A percentile compares a stretch with the other conserved stretches of the same genome.
These are phyloP conservation scores for Drosophila willistoni DNA, from an alignment of 1,140 invertebrate species.

Conservation along the genomic window DNA sequence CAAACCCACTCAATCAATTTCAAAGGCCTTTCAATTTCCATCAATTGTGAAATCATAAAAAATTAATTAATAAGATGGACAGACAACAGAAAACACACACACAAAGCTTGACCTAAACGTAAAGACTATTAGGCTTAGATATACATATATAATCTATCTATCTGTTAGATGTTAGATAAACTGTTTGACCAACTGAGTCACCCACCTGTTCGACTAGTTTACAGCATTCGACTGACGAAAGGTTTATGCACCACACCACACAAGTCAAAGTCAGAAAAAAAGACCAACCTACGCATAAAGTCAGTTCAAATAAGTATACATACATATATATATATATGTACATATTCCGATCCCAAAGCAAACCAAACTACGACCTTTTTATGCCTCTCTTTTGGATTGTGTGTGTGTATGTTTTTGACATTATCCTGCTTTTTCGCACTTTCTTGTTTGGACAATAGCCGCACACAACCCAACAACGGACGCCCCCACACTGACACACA, in stretches of 20 bases:
- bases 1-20: constrained; percentile 41
- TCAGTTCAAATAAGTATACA: background rate
- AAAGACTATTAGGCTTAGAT: background rate
- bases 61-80: constrained; percentile 18
- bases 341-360: background rate
- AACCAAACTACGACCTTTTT: constrained; percentile 50
- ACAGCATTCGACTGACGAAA: constrained; percentile 42
- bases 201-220: constrained; percentile 61
- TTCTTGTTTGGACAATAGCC: constrained; percentile 35
- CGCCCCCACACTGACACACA: background rate
- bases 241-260: constrained; percentile 24
- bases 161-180: constrained; percentile 1
- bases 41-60: constrained; percentile 65
- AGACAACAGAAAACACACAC: constrained; percentile 21
- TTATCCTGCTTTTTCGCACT: constrained; percentile 62
- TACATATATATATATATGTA: constrained; percentile 9
- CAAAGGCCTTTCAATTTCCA: constrained; percentile 56
- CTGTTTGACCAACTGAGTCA: constrained; percentile 48
- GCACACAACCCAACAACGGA: constrained; percentile 12
- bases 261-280: constrained; percentile 43
- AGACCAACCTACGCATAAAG: constrained; percentile 28
- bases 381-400: background rate
- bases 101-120: background rate
- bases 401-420: constrained; percentile 42
- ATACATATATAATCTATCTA: constrained; percentile 1